A percentile compares a stretch with the other conserved stretches of the same genome.
phyloP scores from a whole-genome alignment of 2,888 invertebrate species.

The Lordiphosa fenestrarum region DNA sequence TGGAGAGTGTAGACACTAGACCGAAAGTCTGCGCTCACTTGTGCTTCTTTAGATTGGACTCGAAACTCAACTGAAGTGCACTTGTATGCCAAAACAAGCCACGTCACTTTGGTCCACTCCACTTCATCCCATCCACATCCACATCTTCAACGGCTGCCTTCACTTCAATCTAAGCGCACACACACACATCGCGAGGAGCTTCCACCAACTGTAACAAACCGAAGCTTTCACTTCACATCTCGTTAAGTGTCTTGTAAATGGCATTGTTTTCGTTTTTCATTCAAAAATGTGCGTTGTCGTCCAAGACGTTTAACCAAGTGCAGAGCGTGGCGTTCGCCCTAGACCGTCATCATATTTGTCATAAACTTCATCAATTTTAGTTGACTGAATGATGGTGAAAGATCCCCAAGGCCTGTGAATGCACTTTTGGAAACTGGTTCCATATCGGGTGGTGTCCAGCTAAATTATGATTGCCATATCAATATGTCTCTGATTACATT shows the following conservation, averaged over 20 bases:
- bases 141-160: constrained; percentile 2
- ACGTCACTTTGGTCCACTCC: constrained; percentile 63
- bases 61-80: constrained; percentile 72
- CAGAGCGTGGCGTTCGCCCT: constrained; percentile 41
- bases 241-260: constrained; percentile 77
- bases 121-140: constrained; percentile 26
- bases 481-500: constrained; percentile 58
- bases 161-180: constrained; percentile 16
- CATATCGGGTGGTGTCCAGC: constrained; percentile 48
- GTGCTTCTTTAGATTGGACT: constrained; percentile 75
- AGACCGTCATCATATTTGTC: constrained; percentile 70
- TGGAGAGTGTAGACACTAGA: constrained; percentile 65
- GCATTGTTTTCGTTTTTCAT: constrained; percentile 74
- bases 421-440: constrained; percentile 19
- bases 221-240: constrained; percentile 46
- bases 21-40: constrained; percentile 71
- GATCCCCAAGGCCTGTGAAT: too few relatives aligned
- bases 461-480: constrained; percentile 37
- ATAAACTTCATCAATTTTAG: constrained; percentile 63
- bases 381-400: too few relatives aligned
- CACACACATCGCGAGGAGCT: constrained; percentile 31
- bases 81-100: constrained; percentile 73
- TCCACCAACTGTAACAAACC: constrained; percentile 32
- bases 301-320: constrained; percentile 40
- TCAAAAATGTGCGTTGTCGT: constrained; percentile 50